A percentile compares a stretch with the other conserved stretches of the same genome.
These are phyloP conservation scores for Steinernema feltiae DNA, from an alignment of 1,140 invertebrate species.

Conservation along the genomic window DNA sequence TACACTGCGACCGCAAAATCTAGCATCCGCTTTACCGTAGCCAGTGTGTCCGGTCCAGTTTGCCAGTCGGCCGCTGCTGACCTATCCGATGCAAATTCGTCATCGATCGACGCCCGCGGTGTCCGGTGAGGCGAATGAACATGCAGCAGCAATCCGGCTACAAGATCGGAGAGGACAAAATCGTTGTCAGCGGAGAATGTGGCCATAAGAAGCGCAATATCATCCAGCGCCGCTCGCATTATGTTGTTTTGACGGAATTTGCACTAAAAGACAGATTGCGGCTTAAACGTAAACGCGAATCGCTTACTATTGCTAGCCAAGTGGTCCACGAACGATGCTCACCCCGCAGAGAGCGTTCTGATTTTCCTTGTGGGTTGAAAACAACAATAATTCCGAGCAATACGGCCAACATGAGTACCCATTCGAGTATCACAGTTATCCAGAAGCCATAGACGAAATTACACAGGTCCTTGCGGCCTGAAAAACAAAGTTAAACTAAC, in stretches of 20 bases:
- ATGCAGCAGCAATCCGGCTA: constrained; percentile 76
- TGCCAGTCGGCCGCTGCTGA: constrained; percentile 31
- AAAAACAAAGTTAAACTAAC: background rate
- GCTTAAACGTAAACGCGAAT: background rate
- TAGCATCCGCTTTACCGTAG: constrained; percentile 70
- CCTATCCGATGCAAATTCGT: constrained; percentile 25
- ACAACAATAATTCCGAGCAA: constrained; percentile 50
- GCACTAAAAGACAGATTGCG: constrained; percentile 45
- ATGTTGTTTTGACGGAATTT: constrained; percentile 47
- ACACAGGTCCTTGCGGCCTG: constrained; percentile 14
- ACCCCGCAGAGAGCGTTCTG: constrained; percentile 40
- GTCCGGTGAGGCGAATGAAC: constrained; percentile 49
- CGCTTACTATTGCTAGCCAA: constrained; percentile 38
- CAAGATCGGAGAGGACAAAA: constrained; percentile 78
- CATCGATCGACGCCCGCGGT: constrained; percentile 19
- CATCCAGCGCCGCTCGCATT: constrained; percentile 51
- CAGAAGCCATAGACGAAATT: constrained; percentile 22
- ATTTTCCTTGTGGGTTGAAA: constrained; percentile 46
- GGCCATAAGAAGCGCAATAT: constrained; percentile 47
- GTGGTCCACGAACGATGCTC: constrained; percentile 44
- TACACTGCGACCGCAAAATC: constrained; percentile 76
- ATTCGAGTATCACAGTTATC: constrained; percentile 48
- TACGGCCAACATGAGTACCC: constrained; percentile 44
- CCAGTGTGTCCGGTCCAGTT: constrained; percentile 71
- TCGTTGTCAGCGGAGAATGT: constrained; percentile 61